These are phyloP conservation scores for Phoeniculus purpureus DNA, from an alignment of 2,797 vertebrate species.

Conservation along the genomic window DNA sequence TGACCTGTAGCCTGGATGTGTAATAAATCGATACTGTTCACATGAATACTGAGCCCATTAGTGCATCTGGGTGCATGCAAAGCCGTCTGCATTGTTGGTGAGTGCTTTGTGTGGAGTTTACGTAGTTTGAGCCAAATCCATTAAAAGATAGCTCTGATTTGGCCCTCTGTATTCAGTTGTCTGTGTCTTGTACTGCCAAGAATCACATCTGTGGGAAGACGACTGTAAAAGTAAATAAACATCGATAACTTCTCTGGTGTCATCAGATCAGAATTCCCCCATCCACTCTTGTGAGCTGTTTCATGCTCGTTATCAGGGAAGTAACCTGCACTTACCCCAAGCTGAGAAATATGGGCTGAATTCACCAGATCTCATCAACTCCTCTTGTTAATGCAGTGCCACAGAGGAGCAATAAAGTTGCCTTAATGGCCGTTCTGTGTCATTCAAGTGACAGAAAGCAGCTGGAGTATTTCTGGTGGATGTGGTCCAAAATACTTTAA, in stretches of 20 bases:
- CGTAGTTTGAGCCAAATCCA: background rate
- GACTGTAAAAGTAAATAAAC: constrained; percentile 34
- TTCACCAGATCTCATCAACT: background rate
- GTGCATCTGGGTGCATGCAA: background rate
- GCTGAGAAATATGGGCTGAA: background rate
- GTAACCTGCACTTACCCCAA: background rate
- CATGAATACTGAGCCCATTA: background rate
- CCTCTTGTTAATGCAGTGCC: background rate
- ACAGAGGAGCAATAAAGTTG: constrained; percentile 40
- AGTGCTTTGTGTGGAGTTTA: background rate
- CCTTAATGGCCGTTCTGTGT: constrained; percentile 33
- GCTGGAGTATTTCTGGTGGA: constrained; percentile 3
- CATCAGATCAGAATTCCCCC: background rate
- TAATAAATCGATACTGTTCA: background rate
- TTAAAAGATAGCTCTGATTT: background rate
- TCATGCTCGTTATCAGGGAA: background rate
- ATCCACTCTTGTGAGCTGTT: background rate
- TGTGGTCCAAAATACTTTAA: background rate
- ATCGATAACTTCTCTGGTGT: background rate
- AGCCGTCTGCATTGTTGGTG: background rate
- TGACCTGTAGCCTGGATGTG: background rate
- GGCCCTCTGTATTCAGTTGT: background rate
- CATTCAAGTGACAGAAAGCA: constrained; percentile 48
- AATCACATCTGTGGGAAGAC: background rate
- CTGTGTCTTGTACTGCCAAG: background rate